A percentile compares a stretch with the other conserved stretches of the same genome.
Evolutionary conservation across 1,140 invertebrate species (phyloP).

Genomic region (Lordiphosa clarofinis): DNA sequence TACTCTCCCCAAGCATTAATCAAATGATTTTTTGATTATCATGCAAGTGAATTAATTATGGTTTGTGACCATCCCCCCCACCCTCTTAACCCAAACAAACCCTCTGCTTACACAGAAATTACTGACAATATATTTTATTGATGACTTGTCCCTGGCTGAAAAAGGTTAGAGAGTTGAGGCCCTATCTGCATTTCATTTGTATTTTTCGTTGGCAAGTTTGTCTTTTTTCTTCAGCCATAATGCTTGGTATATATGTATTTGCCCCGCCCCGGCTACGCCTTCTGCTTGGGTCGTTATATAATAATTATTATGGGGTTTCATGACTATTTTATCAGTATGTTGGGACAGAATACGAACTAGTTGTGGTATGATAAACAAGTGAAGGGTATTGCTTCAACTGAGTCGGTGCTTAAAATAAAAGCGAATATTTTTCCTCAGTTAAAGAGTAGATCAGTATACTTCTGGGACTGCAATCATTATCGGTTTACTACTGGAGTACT

Average conservation of each 20-base stretch:
- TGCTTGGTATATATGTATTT: no score
- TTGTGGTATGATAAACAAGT: no score
- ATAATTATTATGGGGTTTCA: conserved; percentile 13
- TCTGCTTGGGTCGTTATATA: conserved; percentile 12
- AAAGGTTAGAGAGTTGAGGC: conserved; percentile 29
- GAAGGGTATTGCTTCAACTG: no score
- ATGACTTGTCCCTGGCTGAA: conserved; percentile 37
- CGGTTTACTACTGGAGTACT: no score
- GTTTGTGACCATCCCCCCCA: not conserved
- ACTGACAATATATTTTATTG: conserved; percentile 43
- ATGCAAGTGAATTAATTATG: conserved; percentile 75
- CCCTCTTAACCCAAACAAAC: conserved; percentile 1
- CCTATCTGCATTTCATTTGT: conserved; percentile 8
- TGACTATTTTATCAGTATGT: no score
- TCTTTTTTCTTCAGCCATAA: not conserved
- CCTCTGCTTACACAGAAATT: conserved; percentile 1
- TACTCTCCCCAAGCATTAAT: conserved; percentile 55
- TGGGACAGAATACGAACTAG: no score
- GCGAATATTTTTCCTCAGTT: no score
- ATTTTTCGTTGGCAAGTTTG: not conserved
- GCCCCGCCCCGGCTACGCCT: conserved; percentile 12
- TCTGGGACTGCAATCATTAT: no score
- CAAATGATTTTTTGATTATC: conserved; percentile 74
- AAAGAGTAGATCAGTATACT: no score
- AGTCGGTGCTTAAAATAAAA: no score